Conservation (phyloP, 2,888 invertebrate genomes). For the Ichneumon xanthorius region DNA sequence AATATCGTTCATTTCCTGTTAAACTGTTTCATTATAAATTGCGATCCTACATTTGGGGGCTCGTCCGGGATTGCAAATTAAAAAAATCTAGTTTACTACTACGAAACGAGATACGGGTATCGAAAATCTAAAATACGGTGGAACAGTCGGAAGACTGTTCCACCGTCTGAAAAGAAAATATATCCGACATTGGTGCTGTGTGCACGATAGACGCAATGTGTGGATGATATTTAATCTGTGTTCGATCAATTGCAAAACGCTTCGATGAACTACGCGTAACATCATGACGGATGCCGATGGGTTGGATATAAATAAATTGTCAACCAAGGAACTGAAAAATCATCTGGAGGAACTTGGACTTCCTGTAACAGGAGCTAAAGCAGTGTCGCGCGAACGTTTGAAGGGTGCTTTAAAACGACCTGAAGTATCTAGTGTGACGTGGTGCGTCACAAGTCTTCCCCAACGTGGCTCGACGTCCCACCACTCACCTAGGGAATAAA, state of each 20-base stretch:
- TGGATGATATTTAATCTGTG: not conserved
- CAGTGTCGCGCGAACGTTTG: constrained; percentile 31
- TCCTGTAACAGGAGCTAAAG: constrained; percentile 31
- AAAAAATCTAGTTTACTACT: not conserved
- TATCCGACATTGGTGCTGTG: not conserved
- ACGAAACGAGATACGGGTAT: not conserved
- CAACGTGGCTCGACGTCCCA: no score
- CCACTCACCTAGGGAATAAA: no score
- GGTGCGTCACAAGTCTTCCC: no score
- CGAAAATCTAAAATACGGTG: constrained; percentile 19
- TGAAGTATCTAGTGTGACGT: no score
- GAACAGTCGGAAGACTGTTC: not conserved
- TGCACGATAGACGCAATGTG: constrained; percentile 2
- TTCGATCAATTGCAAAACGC: not conserved
- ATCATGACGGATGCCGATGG: no score
- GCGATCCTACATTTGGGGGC: constrained; percentile 33
- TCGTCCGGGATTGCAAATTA: constrained; percentile 40
- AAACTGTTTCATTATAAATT: not conserved
- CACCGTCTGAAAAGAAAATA: constrained; percentile 15
- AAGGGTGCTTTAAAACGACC: not conserved
- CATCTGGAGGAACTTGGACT: constrained; percentile 28
- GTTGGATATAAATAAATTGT: not conserved
- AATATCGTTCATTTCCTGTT: not conserved
- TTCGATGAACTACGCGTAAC: not conserved
- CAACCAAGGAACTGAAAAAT: constrained; percentile 10